Base-by-base conservation (phyloP, 2,797 vertebrate species). In the Sebastes ruberrimus region DNA sequence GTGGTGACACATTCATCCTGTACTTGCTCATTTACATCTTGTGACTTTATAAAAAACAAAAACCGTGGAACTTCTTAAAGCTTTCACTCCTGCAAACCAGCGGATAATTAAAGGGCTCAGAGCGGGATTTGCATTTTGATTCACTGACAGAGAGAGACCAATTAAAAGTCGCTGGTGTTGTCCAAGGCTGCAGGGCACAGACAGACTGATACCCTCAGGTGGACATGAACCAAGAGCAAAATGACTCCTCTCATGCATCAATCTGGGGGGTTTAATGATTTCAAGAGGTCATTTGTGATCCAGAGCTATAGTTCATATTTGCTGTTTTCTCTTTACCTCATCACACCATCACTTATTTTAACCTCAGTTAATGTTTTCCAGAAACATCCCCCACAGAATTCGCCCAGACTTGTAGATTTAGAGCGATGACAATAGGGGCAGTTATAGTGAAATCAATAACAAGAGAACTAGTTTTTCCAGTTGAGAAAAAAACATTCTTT, bases 91-190 rank as follows among this genome's bases (percentile, higher is more conserved):
- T 32, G 70, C 72, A 78, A 89, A 87, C 83, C 90, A 75, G 74
- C 11, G 61, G 87, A 91, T 88, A 92, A 85, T 92, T 89, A 88
- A 89, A 89, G 72, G 82, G 84, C 88, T 88, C 62, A 78, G 73
- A 84, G 66, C 77, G 76, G 62, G 46, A 76, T 90, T 71, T 90
- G 86, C 87, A 90, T 92, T 91, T 86, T 81, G 81, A 92, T 92
- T 88, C 76, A 73, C 71, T 76, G 86, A 91, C 83, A 84, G 78
- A 76, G 83, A 88, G 87, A 88, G 88, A 83, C 91, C 92, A 93
- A 94, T 93, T 94, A 93, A 86, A 86, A 88, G 85, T 91, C 88
- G 76, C 76, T 66, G 56, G 71, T 81, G 89, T 88, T 83, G 85
- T 88, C 76, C 71, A 53, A 76, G 78, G 85, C 90, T 91, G 82